phyloP scores from a whole-genome alignment of 2,888 invertebrate species.

The Fragum whitleyi region DNA sequence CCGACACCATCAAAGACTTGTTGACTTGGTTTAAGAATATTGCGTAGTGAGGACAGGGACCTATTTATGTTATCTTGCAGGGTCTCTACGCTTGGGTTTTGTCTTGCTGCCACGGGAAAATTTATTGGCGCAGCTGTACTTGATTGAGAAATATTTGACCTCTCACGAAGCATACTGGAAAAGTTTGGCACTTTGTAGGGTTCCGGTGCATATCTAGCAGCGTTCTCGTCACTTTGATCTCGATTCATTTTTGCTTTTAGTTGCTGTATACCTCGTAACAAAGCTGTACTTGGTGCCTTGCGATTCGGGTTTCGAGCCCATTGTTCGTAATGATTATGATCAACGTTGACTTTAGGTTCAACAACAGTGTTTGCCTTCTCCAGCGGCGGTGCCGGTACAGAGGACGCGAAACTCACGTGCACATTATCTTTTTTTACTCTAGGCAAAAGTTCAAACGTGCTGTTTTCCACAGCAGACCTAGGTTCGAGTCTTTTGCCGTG shows the following conservation, averaged over 20 bases:
- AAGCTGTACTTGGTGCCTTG: conserved; percentile 31
- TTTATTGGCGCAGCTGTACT: not conserved
- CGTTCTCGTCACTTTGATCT: conserved; percentile 7
- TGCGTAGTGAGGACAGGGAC: conserved; percentile 7
- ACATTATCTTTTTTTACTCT: not conserved
- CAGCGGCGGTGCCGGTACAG: not conserved
- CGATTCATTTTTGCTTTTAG: conserved; percentile 50
- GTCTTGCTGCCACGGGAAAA: not conserved
- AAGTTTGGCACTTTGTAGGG: not conserved
- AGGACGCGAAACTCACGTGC: conserved; percentile 9
- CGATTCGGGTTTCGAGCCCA: conserved; percentile 61
- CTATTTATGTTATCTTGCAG: not conserved
- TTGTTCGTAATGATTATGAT: conserved; percentile 60
- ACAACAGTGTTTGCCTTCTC: conserved; percentile 31
- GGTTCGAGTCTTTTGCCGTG: not conserved
- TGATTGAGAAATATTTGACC: not conserved
- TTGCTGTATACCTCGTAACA: conserved; percentile 56
- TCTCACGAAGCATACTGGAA: not conserved
- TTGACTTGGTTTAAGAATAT: conserved; percentile 14
- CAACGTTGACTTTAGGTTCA: conserved; percentile 41
- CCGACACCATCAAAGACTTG: conserved; percentile 8
- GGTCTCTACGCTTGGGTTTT: not conserved
- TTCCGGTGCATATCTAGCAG: not conserved
- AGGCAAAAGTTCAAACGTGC: not conserved
- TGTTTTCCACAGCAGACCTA: not conserved